Evolutionary conservation across 2,113 vertebrate genomes (phyloP).

Genomic region (Ovibos moschatus): DNA sequence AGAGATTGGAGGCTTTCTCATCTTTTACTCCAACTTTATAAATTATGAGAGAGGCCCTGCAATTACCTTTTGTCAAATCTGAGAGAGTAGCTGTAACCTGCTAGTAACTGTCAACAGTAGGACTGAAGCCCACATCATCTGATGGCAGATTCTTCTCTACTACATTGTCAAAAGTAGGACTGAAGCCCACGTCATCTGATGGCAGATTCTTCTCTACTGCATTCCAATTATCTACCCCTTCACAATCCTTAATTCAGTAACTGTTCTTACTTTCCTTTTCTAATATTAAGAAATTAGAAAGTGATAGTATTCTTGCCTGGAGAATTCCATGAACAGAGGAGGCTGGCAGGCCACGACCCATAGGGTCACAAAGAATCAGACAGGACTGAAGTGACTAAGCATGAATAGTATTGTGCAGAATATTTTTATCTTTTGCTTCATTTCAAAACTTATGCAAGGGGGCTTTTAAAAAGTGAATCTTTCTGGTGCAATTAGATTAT

Average conservation of each 20-base stretch:
- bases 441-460: not conserved
- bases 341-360: not conserved
- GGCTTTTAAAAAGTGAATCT: not conserved
- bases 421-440: not conserved
- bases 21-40: not conserved
- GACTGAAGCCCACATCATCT: not conserved
- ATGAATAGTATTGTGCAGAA: not conserved
- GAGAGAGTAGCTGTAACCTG: not conserved
- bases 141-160: not conserved
- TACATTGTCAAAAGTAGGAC: not conserved
- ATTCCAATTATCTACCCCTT: not conserved
- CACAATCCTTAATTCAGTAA: not conserved
- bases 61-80: not conserved
- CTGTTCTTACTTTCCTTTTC: not conserved
- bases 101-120: not conserved
- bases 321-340: not conserved
- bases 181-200: not conserved
- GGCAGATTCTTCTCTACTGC: not conserved
- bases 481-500: not conserved
- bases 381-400: not conserved
- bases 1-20: not conserved
- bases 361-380: not conserved
- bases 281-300: slow-evolving; percentile 12
- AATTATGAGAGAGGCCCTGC: not conserved
- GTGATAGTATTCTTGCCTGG: not conserved